A percentile compares a stretch with the other conserved stretches of the same genome.
phyloP scores from a whole-genome alignment of 2,888 invertebrate species.

The Beris chalybata region DNA sequence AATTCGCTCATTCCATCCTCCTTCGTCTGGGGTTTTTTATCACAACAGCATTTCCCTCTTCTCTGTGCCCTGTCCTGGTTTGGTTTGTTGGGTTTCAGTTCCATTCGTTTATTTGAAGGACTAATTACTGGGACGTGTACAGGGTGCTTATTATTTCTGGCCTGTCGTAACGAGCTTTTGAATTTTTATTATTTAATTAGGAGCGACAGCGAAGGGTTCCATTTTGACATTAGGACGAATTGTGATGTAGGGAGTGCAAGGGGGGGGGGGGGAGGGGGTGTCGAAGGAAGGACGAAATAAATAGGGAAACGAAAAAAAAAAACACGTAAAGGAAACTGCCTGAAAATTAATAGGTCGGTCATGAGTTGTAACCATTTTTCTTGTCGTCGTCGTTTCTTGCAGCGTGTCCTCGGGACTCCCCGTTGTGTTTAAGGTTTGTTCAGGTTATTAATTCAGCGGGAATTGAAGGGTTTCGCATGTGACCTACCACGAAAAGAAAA shows the following conservation, averaged over 20 bases:
- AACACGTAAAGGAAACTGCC: constrained; percentile 6
- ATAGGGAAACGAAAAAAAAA: constrained; percentile 7
- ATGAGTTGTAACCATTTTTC: constrained; percentile 24
- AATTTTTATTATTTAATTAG: constrained; percentile 35
- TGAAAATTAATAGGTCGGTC: constrained; percentile 28
- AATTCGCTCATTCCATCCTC: too few species aligned
- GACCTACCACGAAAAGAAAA: too few species aligned
- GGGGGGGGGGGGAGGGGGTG: background rate
- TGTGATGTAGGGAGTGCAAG: background rate
- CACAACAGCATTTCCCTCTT: too few species aligned
- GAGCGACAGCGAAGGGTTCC: constrained; percentile 14
- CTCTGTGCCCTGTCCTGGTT: too few species aligned
- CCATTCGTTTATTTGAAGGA: constrained; percentile 29
- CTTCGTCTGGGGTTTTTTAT: too few species aligned
- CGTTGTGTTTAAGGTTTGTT: background rate
- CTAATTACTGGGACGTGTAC: constrained; percentile 33
- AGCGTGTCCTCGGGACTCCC: background rate
- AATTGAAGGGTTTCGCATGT: background rate
- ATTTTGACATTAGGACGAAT: background rate
- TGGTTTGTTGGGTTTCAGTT: background rate
- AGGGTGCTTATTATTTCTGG: constrained; percentile 29
- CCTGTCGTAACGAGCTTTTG: constrained; percentile 32
- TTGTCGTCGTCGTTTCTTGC: constrained; percentile 1
- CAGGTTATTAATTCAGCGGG: constrained; percentile 20
- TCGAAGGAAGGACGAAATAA: background rate